Percentiles rank a stretch among this genome's conserved stretches.
Conservation (phyloP, 1,140 invertebrate species). For the Schmidtea mediterranea region DNA sequence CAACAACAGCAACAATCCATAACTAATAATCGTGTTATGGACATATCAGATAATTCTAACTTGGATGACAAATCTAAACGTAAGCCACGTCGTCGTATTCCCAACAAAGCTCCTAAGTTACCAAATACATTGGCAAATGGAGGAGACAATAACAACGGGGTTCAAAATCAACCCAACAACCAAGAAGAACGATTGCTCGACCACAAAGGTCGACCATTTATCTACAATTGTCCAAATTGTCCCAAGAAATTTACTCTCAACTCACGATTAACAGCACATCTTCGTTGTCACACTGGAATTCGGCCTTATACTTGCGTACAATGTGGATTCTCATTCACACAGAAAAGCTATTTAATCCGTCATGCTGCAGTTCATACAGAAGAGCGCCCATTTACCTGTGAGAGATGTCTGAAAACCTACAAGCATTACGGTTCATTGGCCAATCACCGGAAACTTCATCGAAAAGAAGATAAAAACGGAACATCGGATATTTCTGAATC, state of each 20-base stretch:
- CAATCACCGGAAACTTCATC: neutral
- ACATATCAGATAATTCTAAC: no score
- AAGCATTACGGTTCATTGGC: conserved; percentile 11
- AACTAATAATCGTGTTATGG: no score
- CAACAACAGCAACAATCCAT: no score
- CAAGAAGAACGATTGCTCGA: neutral
- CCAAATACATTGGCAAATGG: no score
- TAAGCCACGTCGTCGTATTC: no score
- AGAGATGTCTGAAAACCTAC: conserved; percentile 14
- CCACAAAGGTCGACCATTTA: conserved; percentile 2
- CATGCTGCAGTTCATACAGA: conserved; percentile 20
- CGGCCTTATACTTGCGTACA: conserved; percentile 13
- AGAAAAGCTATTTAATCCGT: conserved; percentile 15
- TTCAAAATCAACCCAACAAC: no score
- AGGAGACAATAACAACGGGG: no score
- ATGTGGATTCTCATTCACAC: conserved; percentile 21
- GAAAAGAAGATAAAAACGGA: no score
- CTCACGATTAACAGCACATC: neutral
- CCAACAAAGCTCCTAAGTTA: no score
- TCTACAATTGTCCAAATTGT: conserved; percentile 1
- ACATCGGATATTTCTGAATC: no score
- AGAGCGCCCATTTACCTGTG: conserved; percentile 18
- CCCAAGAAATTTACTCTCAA: neutral
- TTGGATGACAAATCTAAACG: no score
- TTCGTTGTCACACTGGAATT: conserved; percentile 2